Conservation (phyloP, 2,113 vertebrate species). For the Caretta caretta region DNA sequence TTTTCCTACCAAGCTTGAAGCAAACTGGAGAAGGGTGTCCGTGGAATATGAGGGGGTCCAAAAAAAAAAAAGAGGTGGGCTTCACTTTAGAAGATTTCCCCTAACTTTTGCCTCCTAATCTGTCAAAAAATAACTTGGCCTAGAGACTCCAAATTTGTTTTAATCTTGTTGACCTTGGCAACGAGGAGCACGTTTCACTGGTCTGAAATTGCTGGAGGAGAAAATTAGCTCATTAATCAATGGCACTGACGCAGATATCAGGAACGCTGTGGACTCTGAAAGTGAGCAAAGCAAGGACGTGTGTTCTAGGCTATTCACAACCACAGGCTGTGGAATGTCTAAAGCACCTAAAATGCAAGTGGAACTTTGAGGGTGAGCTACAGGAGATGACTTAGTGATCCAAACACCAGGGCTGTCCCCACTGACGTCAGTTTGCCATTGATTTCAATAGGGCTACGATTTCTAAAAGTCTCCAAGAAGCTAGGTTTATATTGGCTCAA, state of each 20-base stretch:
- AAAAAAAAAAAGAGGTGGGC: neutral
- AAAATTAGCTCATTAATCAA: constrained; percentile 3
- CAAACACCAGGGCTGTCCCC: neutral
- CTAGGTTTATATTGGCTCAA: neutral
- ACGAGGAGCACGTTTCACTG: neutral
- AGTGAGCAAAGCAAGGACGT: neutral
- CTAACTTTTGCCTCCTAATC: neutral
- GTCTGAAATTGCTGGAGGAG: neutral
- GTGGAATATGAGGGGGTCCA: neutral
- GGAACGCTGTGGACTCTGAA: accelerated
- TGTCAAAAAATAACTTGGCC: neutral
- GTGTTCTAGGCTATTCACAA: neutral
- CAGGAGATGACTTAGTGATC: neutral
- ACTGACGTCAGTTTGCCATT: neutral
- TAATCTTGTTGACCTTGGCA: neutral
- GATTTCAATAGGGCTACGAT: neutral
- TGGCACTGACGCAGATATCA: accelerated
- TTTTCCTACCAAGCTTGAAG: neutral
- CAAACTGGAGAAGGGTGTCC: neutral
- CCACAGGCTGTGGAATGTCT: neutral
- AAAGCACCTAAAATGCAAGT: neutral
- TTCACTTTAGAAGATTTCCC: neutral
- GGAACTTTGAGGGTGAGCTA: neutral
- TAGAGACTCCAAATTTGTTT: neutral
- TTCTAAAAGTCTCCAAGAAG: neutral